Evolutionary conservation across 2,113 vertebrate species (phyloP), one percentile per base, ranked within the genome.

Genomic region (Solea senegalensis): DNA sequence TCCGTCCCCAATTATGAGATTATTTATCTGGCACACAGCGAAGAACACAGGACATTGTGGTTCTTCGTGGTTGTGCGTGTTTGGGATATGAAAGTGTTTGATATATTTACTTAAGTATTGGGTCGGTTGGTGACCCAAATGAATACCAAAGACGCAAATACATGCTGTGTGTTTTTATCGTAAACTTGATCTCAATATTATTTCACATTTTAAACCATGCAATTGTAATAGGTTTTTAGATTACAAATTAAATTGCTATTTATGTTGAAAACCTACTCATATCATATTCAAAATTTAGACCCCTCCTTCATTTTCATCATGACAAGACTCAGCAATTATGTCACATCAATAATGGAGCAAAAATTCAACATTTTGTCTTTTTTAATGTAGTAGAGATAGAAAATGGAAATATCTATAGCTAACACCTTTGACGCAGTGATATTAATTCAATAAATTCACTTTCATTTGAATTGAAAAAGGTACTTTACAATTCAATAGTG

Each of bases 1-100:
- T 65, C 62, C 39, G 11, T 27, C 72, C 72, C 75, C 16, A 59
- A 28, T 74, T 57, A 54, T 63, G 43, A 66, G 26, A 76, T 65
- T 41, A 58, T 82, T 74, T 53, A 62, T 69, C 51, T 21, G 39
- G 10, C 10, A 14, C 7, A 9, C 2, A 46, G 50, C 15, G 13
- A 5, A 65, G 51, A 67, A 62, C 14, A 15, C 54, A 13, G 28
- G n/a, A 14, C 11, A 13, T 44, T 9, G 55, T 34, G 28, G 66
- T 21, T 58, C 14, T n/a, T 15, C 44, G 45, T 55, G 15, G 10
- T 57, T 27, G 65, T 7, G 34, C 62, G 50, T 44, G 40, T 63
- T 16, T 21, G 28, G 48, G 14, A 40, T 60, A 8, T 21, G 45
- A 50, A 43, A 21, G 46, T 60, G 6, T 13, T 13, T 34, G 16